Evolutionary conservation across 2,113 vertebrate species (phyloP).

Genomic region (Hyaena hyaena): DNA sequence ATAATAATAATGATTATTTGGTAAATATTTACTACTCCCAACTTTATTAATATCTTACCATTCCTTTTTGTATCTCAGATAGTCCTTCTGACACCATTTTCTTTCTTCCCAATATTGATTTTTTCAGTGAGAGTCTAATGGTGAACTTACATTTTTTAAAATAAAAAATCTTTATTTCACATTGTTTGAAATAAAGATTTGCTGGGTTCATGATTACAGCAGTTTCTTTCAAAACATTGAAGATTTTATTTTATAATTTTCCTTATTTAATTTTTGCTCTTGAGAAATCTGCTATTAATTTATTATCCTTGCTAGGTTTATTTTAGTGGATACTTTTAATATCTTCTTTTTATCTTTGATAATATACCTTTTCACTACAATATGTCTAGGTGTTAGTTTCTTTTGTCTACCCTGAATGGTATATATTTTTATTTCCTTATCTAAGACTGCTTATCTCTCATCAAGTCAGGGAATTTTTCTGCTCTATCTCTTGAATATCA

Average conservation of each 20-base stretch:
- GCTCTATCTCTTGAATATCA: not conserved
- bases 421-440: not conserved
- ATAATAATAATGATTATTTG: constrained; percentile 4
- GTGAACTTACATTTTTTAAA: not conserved
- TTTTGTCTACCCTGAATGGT: not conserved
- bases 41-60: not conserved
- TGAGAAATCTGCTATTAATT: not conserved
- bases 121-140: not conserved
- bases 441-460: not conserved
- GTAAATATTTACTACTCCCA: not conserved
- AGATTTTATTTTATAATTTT: not conserved
- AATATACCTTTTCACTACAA: not conserved
- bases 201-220: not conserved
- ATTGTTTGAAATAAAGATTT: not conserved
- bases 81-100: not conserved
- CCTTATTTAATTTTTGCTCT: not conserved
- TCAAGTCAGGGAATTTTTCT: not conserved
- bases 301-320: not conserved
- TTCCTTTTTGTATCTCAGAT: not conserved
- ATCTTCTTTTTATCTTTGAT: not conserved
- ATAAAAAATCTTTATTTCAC: not conserved
- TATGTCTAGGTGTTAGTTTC: not conserved
- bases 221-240: not conserved
- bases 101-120: not conserved
- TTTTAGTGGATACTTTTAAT: not conserved